A percentile compares a stretch with the other conserved stretches of the same genome.
phyloP scores from a whole-genome alignment of 2,113 vertebrate species.

The Montifringilla adamsi region DNA sequence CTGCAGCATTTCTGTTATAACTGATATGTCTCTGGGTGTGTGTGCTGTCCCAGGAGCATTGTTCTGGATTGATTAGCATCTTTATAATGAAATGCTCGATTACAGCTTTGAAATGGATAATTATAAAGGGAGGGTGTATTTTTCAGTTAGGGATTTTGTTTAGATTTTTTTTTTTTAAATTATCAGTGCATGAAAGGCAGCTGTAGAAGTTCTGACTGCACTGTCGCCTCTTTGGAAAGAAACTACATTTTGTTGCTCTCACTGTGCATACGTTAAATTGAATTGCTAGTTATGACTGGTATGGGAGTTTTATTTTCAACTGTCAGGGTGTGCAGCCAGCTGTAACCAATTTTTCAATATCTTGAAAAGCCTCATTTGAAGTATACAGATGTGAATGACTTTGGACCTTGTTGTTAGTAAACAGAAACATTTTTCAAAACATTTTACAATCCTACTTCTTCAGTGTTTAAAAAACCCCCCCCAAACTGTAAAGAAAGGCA shows the following conservation, averaged over 20 bases:
- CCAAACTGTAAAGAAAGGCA: not conserved
- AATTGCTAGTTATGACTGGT: conserved; percentile 44
- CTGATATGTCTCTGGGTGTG: not conserved
- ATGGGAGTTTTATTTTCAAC: conserved; percentile 43
- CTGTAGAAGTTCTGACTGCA: conserved; percentile 35
- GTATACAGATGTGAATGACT: not conserved
- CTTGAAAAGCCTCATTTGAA: conserved; percentile 40
- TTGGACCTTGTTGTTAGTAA: not conserved
- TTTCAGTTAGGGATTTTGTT: conserved; percentile 53
- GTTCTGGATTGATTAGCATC: conserved; percentile 41
- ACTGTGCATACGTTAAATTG: conserved; percentile 36
- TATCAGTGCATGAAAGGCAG: conserved; percentile 53
- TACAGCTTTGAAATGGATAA: conserved; percentile 58
- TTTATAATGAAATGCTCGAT: conserved; percentile 57
- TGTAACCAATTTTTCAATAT: conserved; percentile 52
- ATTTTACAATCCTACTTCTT: not conserved
- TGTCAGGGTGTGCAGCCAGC: conserved; percentile 19
- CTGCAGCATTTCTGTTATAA: conserved; percentile 10
- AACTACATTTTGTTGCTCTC: conserved; percentile 12
- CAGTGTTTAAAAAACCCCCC: not conserved
- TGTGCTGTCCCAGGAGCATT: conserved; percentile 42
- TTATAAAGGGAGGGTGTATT: conserved; percentile 48
- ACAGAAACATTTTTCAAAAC: not conserved
- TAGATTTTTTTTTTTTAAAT: conserved; percentile 37
- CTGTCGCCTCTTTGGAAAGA: not conserved